Evolutionary conservation across 2,888 invertebrate genomes (phyloP).

Genomic region (Drosophila testacea): DNA sequence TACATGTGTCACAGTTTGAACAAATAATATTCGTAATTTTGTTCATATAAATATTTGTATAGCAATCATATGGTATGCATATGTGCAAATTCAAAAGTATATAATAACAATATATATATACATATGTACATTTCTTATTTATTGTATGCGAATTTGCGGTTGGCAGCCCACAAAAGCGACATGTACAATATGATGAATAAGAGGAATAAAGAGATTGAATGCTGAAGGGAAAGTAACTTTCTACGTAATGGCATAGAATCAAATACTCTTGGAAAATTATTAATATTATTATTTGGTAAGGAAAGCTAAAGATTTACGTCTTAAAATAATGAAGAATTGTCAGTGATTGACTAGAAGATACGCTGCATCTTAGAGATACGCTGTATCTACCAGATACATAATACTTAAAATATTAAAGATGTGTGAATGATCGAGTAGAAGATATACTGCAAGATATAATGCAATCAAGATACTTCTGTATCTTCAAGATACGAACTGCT

Average conservation of each 20-base stretch:
- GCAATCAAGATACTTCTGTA: no score
- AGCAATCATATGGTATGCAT: slow-evolving; percentile 23
- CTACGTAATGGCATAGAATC: not conserved
- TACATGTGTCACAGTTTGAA: slow-evolving; percentile 47
- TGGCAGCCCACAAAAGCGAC: slow-evolving; percentile 16
- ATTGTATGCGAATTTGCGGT: slow-evolving; percentile 38
- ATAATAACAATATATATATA: slow-evolving; percentile 25
- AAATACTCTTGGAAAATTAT: slow-evolving; percentile 17
- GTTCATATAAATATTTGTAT: not conserved
- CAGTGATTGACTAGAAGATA: not conserved
- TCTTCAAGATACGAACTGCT: not conserved
- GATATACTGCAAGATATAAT: no score
- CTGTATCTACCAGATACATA: not conserved
- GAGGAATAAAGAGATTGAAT: slow-evolving; percentile 1
- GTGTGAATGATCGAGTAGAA: no score
- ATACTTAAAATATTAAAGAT: no score
- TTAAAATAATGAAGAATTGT: not conserved
- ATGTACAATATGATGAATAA: slow-evolving; percentile 29
- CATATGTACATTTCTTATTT: slow-evolving; percentile 18
- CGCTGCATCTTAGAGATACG: not conserved
- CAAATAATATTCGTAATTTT: slow-evolving; percentile 23
- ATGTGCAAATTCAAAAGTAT: slow-evolving; percentile 14
- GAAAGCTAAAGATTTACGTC: not conserved
- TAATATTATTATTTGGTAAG: not conserved
- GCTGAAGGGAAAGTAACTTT: not conserved